Percentiles rank a stretch among this genome's conserved stretches.
These are phyloP conservation scores for Meda fulgida DNA, from an alignment of 2,797 vertebrate species.

Conservation along the genomic window DNA sequence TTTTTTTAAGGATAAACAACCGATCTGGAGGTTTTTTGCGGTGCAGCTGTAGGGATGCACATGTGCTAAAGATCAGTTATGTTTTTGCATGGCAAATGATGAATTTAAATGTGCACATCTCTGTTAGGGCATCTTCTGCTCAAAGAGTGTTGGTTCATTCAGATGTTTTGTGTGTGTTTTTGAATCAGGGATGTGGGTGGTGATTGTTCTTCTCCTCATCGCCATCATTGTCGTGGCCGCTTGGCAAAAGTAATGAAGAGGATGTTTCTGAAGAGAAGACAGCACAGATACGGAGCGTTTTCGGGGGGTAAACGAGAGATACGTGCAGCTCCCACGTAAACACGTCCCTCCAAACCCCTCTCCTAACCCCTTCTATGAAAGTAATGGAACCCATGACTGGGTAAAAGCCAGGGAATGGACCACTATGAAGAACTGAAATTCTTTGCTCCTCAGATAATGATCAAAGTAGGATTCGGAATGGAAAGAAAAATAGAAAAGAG, in stretches of 20 bases:
- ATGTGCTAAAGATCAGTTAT: conserved; percentile 16
- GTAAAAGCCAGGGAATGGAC: conserved; percentile 47
- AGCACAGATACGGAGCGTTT: not conserved
- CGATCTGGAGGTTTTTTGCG: not conserved
- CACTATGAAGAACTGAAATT: conserved; percentile 39
- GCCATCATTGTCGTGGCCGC: conserved; percentile 89
- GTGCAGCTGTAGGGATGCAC: not conserved
- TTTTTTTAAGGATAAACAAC: not conserved
- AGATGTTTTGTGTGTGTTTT: conserved; percentile 46
- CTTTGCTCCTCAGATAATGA: conserved; percentile 21
- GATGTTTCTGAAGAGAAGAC: not conserved
- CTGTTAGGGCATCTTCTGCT: not conserved
- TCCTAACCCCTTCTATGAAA: not conserved
- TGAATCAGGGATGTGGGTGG: conserved; percentile 90
- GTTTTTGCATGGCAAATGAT: not conserved
- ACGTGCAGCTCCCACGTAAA: not conserved
- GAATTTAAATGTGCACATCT: not conserved
- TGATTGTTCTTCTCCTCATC: conserved; percentile 92
- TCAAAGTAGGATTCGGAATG: conserved; percentile 32
- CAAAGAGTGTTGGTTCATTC: not conserved
- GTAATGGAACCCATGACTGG: conserved; percentile 19
- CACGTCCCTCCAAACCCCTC: not conserved
- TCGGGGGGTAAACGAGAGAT: not conserved
- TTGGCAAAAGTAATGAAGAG: conserved; percentile 77
- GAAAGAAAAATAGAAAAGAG: conserved; percentile 36